These are phyloP conservation scores for Platerodrilus igneus DNA, from an alignment of 2,888 invertebrate genomes.

Conservation along the genomic window DNA sequence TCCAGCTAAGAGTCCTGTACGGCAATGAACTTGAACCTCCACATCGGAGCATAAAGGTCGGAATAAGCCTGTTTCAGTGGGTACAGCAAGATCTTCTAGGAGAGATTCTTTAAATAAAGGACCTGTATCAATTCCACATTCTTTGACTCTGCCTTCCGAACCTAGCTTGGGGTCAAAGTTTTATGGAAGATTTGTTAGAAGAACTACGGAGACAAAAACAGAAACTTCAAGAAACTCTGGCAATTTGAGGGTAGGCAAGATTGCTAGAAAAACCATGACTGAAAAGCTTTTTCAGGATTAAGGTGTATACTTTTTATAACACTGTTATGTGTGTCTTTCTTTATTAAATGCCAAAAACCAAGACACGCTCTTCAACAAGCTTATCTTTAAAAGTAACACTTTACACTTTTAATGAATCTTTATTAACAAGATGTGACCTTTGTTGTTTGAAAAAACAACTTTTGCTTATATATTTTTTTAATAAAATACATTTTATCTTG, in stretches of 20 bases:
- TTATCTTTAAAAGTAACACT: no score
- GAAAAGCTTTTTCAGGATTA: no score
- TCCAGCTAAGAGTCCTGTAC: constrained; percentile 53
- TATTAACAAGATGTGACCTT: no score
- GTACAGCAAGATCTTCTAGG: constrained; percentile 66
- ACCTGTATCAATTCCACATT: constrained; percentile 33
- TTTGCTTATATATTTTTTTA: no score
- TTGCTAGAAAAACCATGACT: no score
- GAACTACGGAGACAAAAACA: constrained; percentile 78
- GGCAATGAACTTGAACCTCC: constrained; percentile 54
- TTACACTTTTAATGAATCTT: no score
- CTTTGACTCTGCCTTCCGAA: constrained; percentile 27
- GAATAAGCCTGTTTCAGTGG: constrained; percentile 62
- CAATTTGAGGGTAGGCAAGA: constrained; percentile 51
- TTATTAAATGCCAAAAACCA: no score
- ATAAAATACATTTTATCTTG: no score
- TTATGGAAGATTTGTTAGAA: constrained; percentile 64
- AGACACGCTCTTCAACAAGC: no score
- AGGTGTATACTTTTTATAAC: no score
- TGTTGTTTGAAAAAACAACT: no score
- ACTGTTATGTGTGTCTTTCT: no score
- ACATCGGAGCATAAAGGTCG: constrained; percentile 66
- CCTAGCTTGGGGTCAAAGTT: constrained; percentile 49
- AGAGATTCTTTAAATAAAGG: constrained; percentile 60
- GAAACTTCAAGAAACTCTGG: constrained; percentile 57